Percentiles rank a stretch among this genome's conserved stretches.
Evolutionary conservation across 1,140 invertebrate species (phyloP).

Genomic region (Papilio aristodemus): DNA sequence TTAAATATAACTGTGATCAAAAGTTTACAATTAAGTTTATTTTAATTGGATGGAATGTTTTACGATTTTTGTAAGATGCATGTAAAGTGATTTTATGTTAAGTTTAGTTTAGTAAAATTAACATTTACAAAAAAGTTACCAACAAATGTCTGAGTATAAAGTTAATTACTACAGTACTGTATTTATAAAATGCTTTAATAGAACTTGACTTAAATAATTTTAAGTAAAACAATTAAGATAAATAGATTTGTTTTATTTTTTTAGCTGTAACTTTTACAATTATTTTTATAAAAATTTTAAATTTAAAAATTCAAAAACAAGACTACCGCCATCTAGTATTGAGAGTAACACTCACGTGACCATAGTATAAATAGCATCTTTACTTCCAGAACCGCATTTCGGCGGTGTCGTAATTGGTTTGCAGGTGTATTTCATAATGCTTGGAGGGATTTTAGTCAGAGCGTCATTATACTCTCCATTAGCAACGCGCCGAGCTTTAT

Average conservation of each 20-base stretch:
- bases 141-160: conserved; percentile 14
- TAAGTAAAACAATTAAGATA: conserved; percentile 13
- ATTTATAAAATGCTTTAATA: conserved; percentile 34
- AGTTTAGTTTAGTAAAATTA: conserved; percentile 21
- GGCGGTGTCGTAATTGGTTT: conserved; percentile 33
- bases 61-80: neutral
- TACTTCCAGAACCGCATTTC: conserved; percentile 30
- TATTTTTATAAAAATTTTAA: neutral
- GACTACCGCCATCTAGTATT: conserved; percentile 38
- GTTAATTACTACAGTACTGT: conserved; percentile 19
- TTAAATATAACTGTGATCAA: conserved; percentile 45
- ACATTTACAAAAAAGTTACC: conserved; percentile 13
- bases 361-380: conserved; percentile 34
- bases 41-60: neutral
- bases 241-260: conserved; percentile 11
- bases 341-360: conserved; percentile 25
- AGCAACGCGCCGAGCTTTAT: conserved; percentile 46
- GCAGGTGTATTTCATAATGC: conserved; percentile 28
- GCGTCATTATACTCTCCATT: conserved; percentile 36
- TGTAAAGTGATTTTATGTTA: conserved; percentile 12
- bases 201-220: conserved; percentile 17
- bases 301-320: neutral
- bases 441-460: conserved; percentile 32
- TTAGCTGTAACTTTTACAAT: neutral
- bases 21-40: conserved; percentile 35